Percentiles rank a stretch among this genome's conserved stretches.
Evolutionary conservation across 2,113 vertebrate species (phyloP).

Genomic region (Cyprinodon brontotheroides): DNA sequence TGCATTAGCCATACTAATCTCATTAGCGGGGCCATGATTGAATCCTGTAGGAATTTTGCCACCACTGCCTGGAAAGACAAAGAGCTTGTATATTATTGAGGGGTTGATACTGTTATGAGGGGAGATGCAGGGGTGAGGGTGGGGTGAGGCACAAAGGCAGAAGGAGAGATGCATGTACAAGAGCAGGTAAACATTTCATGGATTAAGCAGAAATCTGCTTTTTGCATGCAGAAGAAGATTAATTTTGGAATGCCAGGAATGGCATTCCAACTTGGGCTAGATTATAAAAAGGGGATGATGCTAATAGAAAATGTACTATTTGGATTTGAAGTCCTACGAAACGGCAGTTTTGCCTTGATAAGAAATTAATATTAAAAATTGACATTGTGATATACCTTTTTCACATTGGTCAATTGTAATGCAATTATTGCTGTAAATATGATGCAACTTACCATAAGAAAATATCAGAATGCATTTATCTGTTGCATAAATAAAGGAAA

Average conservation of each 20-base stretch:
- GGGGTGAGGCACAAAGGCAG: neutral
- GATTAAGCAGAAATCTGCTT: neutral
- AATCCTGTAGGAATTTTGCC: constrained; percentile 66
- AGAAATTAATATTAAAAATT: no score
- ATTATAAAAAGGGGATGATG: neutral
- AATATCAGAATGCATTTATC: no score
- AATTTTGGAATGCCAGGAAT: neutral
- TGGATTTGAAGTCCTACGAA: neutral
- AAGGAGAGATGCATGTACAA: neutral
- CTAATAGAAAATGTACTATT: neutral
- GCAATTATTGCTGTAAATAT: no score
- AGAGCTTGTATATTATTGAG: constrained; percentile 68
- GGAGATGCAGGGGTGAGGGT: constrained; percentile 8
- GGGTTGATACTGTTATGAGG: constrained; percentile 37
- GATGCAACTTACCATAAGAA: no score
- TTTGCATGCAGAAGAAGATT: neutral
- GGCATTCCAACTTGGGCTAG: neutral
- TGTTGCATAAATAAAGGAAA: neutral
- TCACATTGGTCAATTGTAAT: no score
- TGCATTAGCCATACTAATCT: constrained; percentile 72
- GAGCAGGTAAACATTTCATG: neutral
- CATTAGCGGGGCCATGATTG: constrained; percentile 64
- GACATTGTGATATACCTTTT: no score
- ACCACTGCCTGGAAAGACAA: constrained; percentile 47
- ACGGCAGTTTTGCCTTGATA: no score